phyloP scores from a whole-genome alignment of 92 coral and sea anemone species.

The Porites cylindrica region DNA sequence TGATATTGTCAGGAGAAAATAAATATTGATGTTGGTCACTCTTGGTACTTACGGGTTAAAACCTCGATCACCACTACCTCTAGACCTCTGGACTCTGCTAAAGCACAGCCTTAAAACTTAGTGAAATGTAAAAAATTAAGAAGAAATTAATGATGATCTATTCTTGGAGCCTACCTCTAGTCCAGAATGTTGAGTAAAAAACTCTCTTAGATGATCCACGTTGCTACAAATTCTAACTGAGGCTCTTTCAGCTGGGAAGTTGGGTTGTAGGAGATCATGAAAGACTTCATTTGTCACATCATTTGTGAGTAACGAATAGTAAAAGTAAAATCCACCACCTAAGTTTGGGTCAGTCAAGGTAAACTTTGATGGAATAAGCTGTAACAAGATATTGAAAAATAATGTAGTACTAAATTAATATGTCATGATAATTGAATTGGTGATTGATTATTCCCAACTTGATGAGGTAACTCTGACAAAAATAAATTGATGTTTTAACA shows the following conservation, averaged over 20 bases:
- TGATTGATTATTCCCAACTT: too few species aligned
- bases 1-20: too few species aligned
- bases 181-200: conserved; percentile 76
- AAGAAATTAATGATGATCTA: too few species aligned
- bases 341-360: conserved; percentile 82
- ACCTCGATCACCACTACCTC: too few species aligned
- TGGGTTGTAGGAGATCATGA: conserved; percentile 93
- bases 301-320: conserved; percentile 90
- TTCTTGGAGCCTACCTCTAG: conserved; percentile 70
- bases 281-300: conserved; percentile 96
- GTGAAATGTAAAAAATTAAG: too few species aligned
- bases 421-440: too few species aligned
- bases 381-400: not conserved
- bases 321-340: conserved; percentile 96
- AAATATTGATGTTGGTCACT: too few species aligned
- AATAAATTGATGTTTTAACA: too few species aligned
- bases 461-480: too few species aligned
- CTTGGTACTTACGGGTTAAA: too few species aligned
- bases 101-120: too few species aligned
- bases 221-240: conserved; percentile 86
- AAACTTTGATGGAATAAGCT: conserved; percentile 96
- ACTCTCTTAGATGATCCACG: conserved; percentile 66
- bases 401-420: not conserved
- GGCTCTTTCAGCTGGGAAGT: conserved; percentile 96
- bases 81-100: too few species aligned